Percentiles rank a stretch among this genome's conserved stretches.
Evolutionary conservation across 2,797 vertebrate species (phyloP).

Genomic region (Tokudaia tokunoshimensis): DNA sequence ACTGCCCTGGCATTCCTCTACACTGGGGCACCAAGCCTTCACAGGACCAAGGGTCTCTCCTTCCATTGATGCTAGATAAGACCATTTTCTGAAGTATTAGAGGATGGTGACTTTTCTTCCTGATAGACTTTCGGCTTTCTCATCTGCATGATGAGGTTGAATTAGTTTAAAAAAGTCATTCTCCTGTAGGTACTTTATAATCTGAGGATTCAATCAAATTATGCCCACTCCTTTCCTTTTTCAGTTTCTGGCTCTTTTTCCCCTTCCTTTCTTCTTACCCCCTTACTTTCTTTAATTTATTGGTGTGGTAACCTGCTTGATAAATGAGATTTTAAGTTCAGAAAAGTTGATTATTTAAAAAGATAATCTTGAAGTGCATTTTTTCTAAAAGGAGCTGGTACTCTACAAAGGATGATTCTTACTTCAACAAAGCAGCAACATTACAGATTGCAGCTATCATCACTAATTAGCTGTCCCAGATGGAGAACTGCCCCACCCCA

Average conservation of each 20-base stretch:
- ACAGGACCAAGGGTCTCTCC: too few species aligned
- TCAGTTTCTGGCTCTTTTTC: background rate
- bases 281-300: background rate
- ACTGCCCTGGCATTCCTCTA: too few species aligned
- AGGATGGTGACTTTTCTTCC: background rate
- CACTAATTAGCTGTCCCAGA: constrained; percentile 80
- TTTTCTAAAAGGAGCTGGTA: constrained; percentile 68
- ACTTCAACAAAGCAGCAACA: constrained; percentile 70
- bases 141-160: background rate
- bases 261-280: rapidly evolving
- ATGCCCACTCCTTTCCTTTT: background rate
- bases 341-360: constrained; percentile 16
- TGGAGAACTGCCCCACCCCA: constrained; percentile 70
- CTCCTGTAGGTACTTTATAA: background rate
- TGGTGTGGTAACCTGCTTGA: constrained; percentile 4
- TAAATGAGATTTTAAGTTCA: constrained; percentile 45
- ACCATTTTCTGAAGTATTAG: too few species aligned
- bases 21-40: too few species aligned
- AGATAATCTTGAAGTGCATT: constrained; percentile 49
- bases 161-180: background rate
- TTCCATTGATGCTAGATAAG: too few species aligned
- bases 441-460: constrained; percentile 74
- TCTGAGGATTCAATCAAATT: constrained; percentile 35
- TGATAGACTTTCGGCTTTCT: background rate
- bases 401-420: constrained; percentile 54